Evolutionary conservation across 2,113 vertebrate species (phyloP).

Genomic region (Sphaerodactylus townsendi): DNA sequence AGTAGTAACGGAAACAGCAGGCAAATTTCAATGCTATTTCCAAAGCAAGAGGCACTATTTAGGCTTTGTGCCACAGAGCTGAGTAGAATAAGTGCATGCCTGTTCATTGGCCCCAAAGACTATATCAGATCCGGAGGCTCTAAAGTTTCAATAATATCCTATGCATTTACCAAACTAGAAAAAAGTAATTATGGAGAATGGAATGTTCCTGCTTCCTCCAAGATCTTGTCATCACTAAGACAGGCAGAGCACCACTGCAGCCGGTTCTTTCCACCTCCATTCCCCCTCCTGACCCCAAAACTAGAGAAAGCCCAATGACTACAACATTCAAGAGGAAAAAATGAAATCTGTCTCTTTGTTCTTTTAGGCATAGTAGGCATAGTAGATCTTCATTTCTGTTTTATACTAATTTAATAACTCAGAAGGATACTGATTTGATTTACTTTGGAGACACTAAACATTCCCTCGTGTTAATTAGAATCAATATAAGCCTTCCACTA

Average conservation of each 20-base stretch:
- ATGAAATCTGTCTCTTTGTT: neutral
- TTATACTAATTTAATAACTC: neutral
- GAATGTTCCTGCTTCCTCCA: neutral
- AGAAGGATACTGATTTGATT: slow-evolving; percentile 12
- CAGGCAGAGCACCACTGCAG: neutral
- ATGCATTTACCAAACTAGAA: neutral
- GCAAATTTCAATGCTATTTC: neutral
- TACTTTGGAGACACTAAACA: slow-evolving; percentile 13
- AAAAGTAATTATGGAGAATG: neutral
- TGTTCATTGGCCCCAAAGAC: neutral
- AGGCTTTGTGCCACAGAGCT: neutral
- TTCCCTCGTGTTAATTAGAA: slow-evolving; percentile 7
- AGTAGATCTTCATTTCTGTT: neutral
- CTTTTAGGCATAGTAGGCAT: neutral
- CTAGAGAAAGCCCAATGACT: neutral
- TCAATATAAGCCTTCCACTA: slow-evolving; percentile 4
- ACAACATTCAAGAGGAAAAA: neutral
- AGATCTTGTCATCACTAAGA: neutral
- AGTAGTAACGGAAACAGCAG: neutral
- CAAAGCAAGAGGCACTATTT: neutral
- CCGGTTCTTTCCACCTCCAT: neutral
- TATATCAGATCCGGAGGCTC: neutral
- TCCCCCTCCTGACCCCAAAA: neutral
- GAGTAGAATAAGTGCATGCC: neutral
- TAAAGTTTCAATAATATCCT: too few species aligned